These are phyloP conservation scores for Promerops cafer DNA, from an alignment of 2,113 vertebrate genomes.

Conservation along the genomic window DNA sequence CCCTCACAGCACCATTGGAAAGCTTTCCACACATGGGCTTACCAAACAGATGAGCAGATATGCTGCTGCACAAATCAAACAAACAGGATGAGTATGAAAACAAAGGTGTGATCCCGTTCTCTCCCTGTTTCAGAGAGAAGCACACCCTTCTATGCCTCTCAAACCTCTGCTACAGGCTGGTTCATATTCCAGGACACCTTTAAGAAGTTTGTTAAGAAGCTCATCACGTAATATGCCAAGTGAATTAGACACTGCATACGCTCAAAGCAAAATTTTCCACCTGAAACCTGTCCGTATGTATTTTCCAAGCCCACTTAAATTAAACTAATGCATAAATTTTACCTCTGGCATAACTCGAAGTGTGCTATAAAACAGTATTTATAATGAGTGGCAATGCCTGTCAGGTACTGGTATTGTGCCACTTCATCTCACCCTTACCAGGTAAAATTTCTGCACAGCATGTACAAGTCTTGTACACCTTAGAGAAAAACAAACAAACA, in stretches of 20 bases:
- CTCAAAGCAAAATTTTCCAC: not conserved
- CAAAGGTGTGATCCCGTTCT: not conserved
- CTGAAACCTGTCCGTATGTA: not conserved
- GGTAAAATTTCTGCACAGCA: not conserved
- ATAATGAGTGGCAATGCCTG: not conserved
- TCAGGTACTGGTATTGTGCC: not conserved
- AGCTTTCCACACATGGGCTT: not conserved
- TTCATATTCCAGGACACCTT: not conserved
- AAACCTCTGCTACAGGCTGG: not conserved
- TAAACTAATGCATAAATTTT: not conserved
- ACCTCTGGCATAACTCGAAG: not conserved
- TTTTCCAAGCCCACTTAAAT: not conserved
- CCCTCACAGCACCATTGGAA: not conserved
- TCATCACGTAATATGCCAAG: not conserved
- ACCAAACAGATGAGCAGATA: not conserved
- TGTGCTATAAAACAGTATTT: not conserved
- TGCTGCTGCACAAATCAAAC: not conserved
- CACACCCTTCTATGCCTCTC: not conserved
- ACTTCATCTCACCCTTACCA: not conserved
- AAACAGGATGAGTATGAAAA: not conserved
- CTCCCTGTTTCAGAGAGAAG: not conserved
- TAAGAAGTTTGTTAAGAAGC: not conserved
- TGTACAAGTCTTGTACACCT: not conserved
- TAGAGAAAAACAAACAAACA: not conserved
- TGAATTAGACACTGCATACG: not conserved